Evolutionary conservation across 2,888 invertebrate species (phyloP).

Genomic region (Piscicola geometra): DNA sequence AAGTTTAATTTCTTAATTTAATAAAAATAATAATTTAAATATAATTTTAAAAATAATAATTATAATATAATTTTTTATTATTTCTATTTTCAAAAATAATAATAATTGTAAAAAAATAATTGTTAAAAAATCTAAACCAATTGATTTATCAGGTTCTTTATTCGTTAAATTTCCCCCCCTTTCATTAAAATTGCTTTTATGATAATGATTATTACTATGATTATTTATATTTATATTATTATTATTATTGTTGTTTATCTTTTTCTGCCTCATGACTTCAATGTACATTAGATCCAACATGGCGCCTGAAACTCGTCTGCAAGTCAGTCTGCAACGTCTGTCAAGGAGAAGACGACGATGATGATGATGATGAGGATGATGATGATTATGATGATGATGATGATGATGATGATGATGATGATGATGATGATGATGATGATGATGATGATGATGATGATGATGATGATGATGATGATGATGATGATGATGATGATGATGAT

Average conservation of each 20-base stretch:
- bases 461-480: conserved; percentile 21
- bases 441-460: conserved; percentile 28
- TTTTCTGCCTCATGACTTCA: not conserved
- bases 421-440: conserved; percentile 20
- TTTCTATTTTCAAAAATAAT: not conserved
- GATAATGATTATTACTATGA: not conserved
- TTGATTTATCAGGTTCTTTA: not conserved
- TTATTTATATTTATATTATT: not conserved
- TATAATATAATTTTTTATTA: not conserved
- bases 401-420: not conserved
- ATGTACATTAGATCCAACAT: not conserved
- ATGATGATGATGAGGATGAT: too few species aligned
- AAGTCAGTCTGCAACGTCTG: not conserved
- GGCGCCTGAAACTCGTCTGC: not conserved
- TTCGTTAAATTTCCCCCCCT: not conserved
- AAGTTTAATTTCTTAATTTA: not conserved
- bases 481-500: conserved; percentile 17
- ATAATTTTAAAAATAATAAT: conserved; percentile 4
- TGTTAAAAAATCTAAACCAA: not conserved
- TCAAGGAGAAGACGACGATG: not conserved
- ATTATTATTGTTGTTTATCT: not conserved
- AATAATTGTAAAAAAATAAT: not conserved
- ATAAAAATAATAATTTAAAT: not conserved
- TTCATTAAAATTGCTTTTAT: conserved; percentile 8
- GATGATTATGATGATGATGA: not conserved